These are phyloP conservation scores for Maconellicoccus hirsutus DNA, from an alignment of 1,140 invertebrate species.

Conservation along the genomic window DNA sequence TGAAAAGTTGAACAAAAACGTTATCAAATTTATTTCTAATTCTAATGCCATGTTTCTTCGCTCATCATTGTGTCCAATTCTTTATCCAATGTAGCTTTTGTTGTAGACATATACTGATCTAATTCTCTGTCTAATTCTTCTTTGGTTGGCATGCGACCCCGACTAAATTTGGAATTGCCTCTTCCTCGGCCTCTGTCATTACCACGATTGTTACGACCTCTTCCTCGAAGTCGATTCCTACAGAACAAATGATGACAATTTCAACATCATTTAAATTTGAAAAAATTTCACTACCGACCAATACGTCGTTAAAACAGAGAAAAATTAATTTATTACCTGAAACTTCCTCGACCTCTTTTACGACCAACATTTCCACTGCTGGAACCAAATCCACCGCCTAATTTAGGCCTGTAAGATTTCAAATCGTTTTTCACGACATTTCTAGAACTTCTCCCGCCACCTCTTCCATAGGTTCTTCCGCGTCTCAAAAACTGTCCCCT, in stretches of 20 bases:
- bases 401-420: neutral
- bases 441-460: neutral
- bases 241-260: neutral
- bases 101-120: conserved; percentile 49
- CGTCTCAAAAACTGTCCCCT: neutral
- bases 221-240: neutral
- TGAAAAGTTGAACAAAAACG: too few relatives aligned
- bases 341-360: neutral
- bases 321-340: neutral
- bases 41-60: conserved; percentile 25
- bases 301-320: too few relatives aligned
- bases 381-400: neutral
- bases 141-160: conserved; percentile 34
- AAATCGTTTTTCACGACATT: neutral
- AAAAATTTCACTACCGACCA: conserved; percentile 13
- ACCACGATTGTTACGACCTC: neutral
- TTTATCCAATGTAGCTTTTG: conserved; percentile 41
- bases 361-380: neutral
- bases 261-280: neutral
- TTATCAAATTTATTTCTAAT: too few relatives aligned
- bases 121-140: conserved; percentile 46
- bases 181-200: conserved; percentile 2
- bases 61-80: conserved; percentile 41
- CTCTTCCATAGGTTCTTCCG: conserved; percentile 5
- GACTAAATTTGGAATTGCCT: neutral